Conservation (phyloP, 2,888 invertebrate genomes). For the Zaprionus obscuricornis region DNA sequence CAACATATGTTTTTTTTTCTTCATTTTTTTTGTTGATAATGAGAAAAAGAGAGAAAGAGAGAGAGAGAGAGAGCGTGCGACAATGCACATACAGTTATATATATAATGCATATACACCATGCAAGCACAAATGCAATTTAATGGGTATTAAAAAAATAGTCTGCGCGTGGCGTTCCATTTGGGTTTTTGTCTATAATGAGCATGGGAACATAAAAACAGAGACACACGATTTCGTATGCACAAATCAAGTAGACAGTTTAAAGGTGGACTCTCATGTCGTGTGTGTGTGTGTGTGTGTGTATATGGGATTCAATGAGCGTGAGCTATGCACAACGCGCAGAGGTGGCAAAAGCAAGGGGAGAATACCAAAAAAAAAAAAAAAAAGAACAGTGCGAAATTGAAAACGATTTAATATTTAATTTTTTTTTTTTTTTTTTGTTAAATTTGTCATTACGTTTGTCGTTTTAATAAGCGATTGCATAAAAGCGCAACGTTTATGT, state of each 20-base stretch:
- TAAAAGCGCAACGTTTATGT: constrained; percentile 58
- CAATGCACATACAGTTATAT: too few species aligned
- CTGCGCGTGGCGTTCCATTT: constrained; percentile 65
- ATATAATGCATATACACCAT: too few species aligned
- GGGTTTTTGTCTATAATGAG: constrained; percentile 63
- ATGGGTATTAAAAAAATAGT: constrained; percentile 44
- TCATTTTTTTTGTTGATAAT: too few species aligned
- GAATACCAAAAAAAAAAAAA: background rate
- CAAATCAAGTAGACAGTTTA: constrained; percentile 38
- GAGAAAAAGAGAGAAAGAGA: too few species aligned
- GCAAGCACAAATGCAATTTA: too few species aligned
- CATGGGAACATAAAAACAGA: constrained; percentile 63
- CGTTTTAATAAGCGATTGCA: constrained; percentile 66
- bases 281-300: too few species aligned
- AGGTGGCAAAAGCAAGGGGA: background rate
- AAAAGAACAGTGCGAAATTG: constrained; percentile 55
- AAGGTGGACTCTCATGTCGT: too few species aligned
- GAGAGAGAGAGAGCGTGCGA: too few species aligned
- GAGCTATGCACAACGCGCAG: too few species aligned
- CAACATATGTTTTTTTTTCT: too few species aligned
- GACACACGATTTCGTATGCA: constrained; percentile 36
- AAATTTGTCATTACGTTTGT: constrained; percentile 69
- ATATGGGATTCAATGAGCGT: too few species aligned
- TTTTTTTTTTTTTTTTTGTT: too few species aligned
- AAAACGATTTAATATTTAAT: constrained; percentile 66